A percentile compares a stretch with the other conserved stretches of the same genome.
Evolutionary conservation across 2,113 vertebrate genomes (phyloP).

Genomic region (Physeter macrocephalus): DNA sequence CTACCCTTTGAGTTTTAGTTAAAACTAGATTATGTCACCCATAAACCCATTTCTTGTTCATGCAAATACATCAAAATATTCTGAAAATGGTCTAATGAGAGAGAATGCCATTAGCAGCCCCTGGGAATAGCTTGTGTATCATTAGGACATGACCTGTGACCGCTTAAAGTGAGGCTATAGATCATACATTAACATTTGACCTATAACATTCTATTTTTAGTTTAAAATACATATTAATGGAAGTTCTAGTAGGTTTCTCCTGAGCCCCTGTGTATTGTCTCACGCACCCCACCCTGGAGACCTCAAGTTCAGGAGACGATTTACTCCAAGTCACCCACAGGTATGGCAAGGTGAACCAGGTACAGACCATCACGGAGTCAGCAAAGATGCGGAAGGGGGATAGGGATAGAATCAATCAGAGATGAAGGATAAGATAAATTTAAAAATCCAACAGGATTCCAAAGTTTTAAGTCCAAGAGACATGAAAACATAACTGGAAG

Average conservation of each 20-base stretch:
- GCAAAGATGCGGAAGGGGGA: neutral
- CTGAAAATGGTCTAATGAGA: neutral
- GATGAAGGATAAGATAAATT: neutral
- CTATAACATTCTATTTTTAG: neutral
- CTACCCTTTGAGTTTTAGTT: neutral
- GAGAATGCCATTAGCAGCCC: neutral
- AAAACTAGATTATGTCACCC: neutral
- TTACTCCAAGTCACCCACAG: neutral
- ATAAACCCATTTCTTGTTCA: neutral
- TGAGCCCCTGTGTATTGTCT: no score
- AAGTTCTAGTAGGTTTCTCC: neutral
- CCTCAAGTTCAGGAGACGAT: neutral
- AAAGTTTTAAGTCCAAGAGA: neutral
- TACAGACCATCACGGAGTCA: neutral
- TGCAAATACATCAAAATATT: neutral
- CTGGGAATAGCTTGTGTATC: fast-evolving
- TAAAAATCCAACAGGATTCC: neutral
- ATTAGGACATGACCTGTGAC: fast-evolving
- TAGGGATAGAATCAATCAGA: neutral
- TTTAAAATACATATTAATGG: neutral
- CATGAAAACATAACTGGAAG: neutral
- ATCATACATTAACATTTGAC: neutral
- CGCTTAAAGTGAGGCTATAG: neutral
- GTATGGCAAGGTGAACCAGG: neutral
- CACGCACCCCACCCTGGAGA: neutral